These are phyloP conservation scores for Rotaria magnacalcarata DNA, from an alignment of 2,888 invertebrate species.

Conservation along the genomic window DNA sequence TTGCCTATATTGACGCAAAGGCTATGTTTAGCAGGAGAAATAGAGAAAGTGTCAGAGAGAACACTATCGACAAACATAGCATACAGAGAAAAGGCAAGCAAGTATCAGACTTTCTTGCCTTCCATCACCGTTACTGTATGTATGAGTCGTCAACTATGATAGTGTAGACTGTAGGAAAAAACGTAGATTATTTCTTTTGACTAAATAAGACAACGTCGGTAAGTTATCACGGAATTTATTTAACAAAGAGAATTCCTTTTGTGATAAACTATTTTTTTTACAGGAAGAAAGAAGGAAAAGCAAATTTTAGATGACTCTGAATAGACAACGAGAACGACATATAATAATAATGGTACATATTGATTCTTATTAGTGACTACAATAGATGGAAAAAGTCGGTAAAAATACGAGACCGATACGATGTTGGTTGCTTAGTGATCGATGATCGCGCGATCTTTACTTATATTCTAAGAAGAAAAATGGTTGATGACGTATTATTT, in stretches of 20 bases:
- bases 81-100: background rate
- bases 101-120: background rate
- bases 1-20: background rate
- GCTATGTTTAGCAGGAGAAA: background rate
- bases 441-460: background rate
- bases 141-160: background rate
- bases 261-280: no score
- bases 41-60: background rate
- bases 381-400: background rate
- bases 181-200: background rate
- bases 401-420: background rate
- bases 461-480: background rate
- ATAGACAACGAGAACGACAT: background rate
- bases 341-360: background rate
- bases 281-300: background rate
- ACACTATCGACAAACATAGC: background rate
- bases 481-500: background rate
- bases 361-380: background rate
- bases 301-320: background rate
- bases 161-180: background rate
- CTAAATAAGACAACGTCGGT: background rate
- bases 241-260: background rate
- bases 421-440: background rate
- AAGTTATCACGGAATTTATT: background rate
- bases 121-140: background rate